Evolutionary conservation across 2,113 vertebrate genomes (phyloP), one percentile per base, ranked within the genome.

Genomic region (Panthera leo): DNA sequence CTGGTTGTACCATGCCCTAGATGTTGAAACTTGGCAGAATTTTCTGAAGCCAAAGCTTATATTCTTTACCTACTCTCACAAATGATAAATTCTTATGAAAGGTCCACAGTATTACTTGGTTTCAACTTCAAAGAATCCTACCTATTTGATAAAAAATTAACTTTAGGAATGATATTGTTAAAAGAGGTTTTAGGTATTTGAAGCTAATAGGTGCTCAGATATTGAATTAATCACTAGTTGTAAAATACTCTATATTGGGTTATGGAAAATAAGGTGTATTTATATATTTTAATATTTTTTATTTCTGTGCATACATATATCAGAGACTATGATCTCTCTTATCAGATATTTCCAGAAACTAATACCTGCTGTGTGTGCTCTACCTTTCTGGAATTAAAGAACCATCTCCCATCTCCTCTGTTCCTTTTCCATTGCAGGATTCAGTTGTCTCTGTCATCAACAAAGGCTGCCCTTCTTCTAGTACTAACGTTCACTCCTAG

Each of bases 91-190:
- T 73, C 5, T 36, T 48, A 1, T 79, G 6, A 96, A 55, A 5
- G 10, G 42, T 39, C 16, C 23, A 36, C 1, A 55, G 1, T 85
- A 31, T 92, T 65, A 3, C 16, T 73, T 42, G 3, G 7, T 78
- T 21, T 67, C 51, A 86, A 83, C 61, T 94, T 91, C 18, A 85
- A 75, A 89, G 39, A 71, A 29, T 78, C 27, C 67, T 12, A 91
- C 3, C 3, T 45, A 55, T 55, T 97, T 70, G 15, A 87, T 85
- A 71, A 94, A 95, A 92, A 5, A 18, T 87, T 89, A 85, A 39
- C 48, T 68, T 94, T 61, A 86, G 5, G 90, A 91, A 84, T 39
- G 90, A 71, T 58, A 18, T 19, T 78, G 34, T 89, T 79, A 39
- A 92, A 94, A 61, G 65, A 75, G 2, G 31, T 55, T 93, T 65